These are phyloP conservation scores for Pollicipes pollicipes DNA, from an alignment of 1,140 invertebrate genomes.

Conservation along the genomic window DNA sequence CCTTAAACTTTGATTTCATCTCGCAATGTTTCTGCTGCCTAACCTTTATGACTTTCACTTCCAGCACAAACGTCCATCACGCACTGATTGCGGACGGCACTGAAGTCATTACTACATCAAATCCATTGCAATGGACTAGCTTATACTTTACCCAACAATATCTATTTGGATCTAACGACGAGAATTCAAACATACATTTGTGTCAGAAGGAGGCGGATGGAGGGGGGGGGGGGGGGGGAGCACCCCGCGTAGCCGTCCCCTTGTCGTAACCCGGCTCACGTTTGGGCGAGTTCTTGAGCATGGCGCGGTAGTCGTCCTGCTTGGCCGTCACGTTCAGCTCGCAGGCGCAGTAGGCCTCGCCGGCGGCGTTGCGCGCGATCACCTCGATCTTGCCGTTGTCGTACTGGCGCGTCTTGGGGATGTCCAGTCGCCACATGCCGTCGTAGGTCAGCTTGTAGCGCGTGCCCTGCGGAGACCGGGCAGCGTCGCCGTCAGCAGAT, in stretches of 20 bases:
- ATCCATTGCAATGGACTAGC: no score
- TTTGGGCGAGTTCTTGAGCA: slow-evolving; percentile 84
- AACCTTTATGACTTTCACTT: no score
- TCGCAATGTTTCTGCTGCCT: no score
- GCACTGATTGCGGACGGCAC: no score
- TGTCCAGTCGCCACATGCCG: slow-evolving; percentile 94
- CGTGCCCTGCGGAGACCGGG: slow-evolving; percentile 52
- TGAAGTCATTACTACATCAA: no score
- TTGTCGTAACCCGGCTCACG: slow-evolving; percentile 48
- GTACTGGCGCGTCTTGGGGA: slow-evolving; percentile 88
- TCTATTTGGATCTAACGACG: no score
- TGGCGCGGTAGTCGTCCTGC: slow-evolving; percentile 84
- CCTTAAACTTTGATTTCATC: no score
- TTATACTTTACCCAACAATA: no score
- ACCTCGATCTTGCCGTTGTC: slow-evolving; percentile 86
- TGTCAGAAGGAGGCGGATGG: no score
- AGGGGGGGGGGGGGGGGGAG: not conserved
- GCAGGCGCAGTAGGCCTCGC: slow-evolving; percentile 73
- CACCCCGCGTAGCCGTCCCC: not conserved
- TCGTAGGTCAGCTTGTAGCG: slow-evolving; percentile 89
- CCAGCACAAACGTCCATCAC: no score
- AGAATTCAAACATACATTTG: no score
- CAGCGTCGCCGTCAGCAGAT: no score
- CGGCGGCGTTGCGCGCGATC: slow-evolving; percentile 76
- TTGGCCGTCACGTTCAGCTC: slow-evolving; percentile 76